Base-by-base conservation (phyloP, 2,888 invertebrate species). In the Pristionchus entomophagus region DNA sequence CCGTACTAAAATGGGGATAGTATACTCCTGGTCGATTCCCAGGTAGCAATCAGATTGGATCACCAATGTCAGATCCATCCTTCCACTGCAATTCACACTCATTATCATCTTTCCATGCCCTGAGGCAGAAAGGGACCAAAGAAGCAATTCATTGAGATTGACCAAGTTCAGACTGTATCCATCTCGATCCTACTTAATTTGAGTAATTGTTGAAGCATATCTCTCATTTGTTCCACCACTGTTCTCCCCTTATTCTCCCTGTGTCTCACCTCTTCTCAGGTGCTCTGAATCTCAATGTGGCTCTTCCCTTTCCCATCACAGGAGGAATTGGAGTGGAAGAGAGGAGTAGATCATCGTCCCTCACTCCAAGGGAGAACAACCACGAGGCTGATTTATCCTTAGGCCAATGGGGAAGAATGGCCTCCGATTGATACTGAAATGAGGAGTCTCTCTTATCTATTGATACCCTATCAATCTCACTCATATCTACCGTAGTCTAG, bases 371-470 rank as follows among this genome's bases (percentile, higher is more conserved):
- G 0, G 97, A 95, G 2, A 97, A 93, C 94, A 98, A 96, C 99
- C 99, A 99, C 86, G 97, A 97, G 94, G 98, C 98, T 93, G 97
- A 97, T 94, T 98, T 99, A 56, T 96, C 96, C 94, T 98, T 97
- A 1, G 97, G 96, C 95, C 97, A 99, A 88, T 96, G 96, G 0
- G 97, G 96, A 87, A 97, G 96, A 88, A 96, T 94, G n/a, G 96
- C 96, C 41, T 88, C 86, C 10, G 89, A 86, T 29, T 86, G 73
- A 69, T 86, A 87, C 90, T 90, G 86, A 77, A 90, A 82, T 53
- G 29, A 32, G 22, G 45, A 38, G 6, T n/a, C 19, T 41, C 41
- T 73, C 38, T 41, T 73, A 73, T 73, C 51, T 32, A 51, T 51
- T 53, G 41, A 80, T 56, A 51, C 29, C 14, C 51, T 80, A 80